Evolutionary conservation across 2,888 invertebrate genomes (phyloP).

Genomic region (Polydesmus complanatus): DNA sequence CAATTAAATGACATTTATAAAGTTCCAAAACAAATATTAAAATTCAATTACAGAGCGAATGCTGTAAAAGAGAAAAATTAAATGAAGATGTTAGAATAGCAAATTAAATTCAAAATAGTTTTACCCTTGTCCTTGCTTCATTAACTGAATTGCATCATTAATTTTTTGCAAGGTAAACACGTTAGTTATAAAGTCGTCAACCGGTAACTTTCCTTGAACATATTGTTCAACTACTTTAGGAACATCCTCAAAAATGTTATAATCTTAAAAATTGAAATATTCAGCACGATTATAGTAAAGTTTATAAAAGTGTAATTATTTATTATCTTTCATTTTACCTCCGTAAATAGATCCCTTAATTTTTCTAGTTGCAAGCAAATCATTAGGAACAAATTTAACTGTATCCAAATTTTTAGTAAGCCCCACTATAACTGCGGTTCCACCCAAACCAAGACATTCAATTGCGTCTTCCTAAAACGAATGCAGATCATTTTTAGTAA

Average conservation of each 20-base stretch:
- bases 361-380: not conserved
- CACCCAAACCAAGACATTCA: not conserved
- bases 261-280: slow-evolving; percentile 1
- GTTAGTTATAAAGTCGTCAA: slow-evolving; percentile 5
- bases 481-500: no score
- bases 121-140: slow-evolving; percentile 10
- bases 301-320: not conserved
- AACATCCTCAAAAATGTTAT: slow-evolving; percentile 4
- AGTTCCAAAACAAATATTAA: no score
- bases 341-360: not conserved
- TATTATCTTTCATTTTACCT: not conserved
- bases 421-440: slow-evolving; percentile 5
- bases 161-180: slow-evolving; percentile 4
- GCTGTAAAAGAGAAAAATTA: not conserved
- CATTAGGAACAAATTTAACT: not conserved
- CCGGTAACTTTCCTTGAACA: slow-evolving; percentile 3
- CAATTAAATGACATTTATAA: slow-evolving; percentile 20
- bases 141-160: slow-evolving; percentile 7
- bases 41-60: not conserved
- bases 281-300: not conserved
- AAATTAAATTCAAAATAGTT: not conserved
- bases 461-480: slow-evolving; percentile 5
- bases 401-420: not conserved
- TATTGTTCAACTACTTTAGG: slow-evolving; percentile 1
- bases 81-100: not conserved